A percentile compares a stretch with the other conserved stretches of the same genome.
Evolutionary conservation across 1,140 invertebrate genomes (phyloP).

Genomic region (Araneus ventricosus): DNA sequence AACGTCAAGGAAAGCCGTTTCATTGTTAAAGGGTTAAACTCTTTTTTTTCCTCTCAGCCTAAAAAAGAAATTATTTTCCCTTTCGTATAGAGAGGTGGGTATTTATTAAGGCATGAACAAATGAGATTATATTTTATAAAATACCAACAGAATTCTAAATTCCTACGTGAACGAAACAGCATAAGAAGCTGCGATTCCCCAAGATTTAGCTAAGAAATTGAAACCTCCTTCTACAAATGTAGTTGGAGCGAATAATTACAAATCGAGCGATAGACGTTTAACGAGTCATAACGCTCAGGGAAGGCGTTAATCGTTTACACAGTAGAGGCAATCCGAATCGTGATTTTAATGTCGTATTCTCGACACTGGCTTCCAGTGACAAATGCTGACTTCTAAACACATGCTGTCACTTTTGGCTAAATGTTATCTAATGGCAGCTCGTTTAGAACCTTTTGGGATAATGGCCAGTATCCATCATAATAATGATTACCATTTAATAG

Average conservation of each 20-base stretch:
- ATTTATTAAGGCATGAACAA: too few relatives aligned
- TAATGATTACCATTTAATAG: slow-evolving; percentile 73
- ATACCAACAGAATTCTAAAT: not conserved
- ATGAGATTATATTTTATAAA: not conserved
- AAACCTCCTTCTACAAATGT: not conserved
- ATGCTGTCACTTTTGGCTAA: slow-evolving; percentile 63
- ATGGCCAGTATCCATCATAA: slow-evolving; percentile 68
- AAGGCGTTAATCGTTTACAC: slow-evolving; percentile 33
- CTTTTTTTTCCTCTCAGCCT: too few relatives aligned
- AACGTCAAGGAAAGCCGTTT: too few relatives aligned
- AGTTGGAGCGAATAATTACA: slow-evolving; percentile 25
- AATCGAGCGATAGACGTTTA: slow-evolving; percentile 54
- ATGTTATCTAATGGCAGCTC: slow-evolving; percentile 71
- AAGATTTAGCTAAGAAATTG: not conserved
- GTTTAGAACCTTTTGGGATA: slow-evolving; percentile 64
- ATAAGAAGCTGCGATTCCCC: not conserved
- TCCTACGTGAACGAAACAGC: not conserved
- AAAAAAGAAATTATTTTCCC: too few relatives aligned
- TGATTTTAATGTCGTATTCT: slow-evolving; percentile 55
- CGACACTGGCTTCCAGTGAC: slow-evolving; percentile 47
- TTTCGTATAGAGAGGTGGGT: too few relatives aligned
- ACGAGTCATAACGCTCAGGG: slow-evolving; percentile 39
- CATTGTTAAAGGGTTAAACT: too few relatives aligned
- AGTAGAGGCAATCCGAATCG: slow-evolving; percentile 24
- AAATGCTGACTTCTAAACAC: slow-evolving; percentile 60